These are phyloP conservation scores for Philaenus spumarius DNA, from an alignment of 1,140 invertebrate genomes.

Conservation along the genomic window DNA sequence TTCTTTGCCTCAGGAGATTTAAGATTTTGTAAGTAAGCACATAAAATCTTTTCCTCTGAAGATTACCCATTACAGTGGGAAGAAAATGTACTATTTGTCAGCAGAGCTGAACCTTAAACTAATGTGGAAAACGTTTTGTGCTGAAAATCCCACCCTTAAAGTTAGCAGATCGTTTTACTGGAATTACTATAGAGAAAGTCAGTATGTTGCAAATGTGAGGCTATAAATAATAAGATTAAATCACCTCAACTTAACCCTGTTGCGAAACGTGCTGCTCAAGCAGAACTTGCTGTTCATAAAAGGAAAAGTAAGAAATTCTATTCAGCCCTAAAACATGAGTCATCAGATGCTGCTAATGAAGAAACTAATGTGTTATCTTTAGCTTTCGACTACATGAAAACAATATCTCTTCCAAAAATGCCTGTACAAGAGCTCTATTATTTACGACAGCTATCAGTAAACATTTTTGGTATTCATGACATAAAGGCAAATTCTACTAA, in stretches of 20 bases:
- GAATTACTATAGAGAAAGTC: background rate
- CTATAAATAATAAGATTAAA: background rate
- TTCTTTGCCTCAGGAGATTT: no score
- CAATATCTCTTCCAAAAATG: constrained; percentile 18
- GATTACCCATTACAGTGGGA: background rate
- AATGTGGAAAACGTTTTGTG: constrained; percentile 1
- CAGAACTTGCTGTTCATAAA: background rate
- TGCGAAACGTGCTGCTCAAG: background rate
- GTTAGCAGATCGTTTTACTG: constrained; percentile 1
- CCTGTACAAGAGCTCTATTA: constrained; percentile 23
- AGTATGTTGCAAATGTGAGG: constrained; percentile 1
- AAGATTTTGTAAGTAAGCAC: no score
- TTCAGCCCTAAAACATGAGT: background rate
- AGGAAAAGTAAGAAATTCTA: background rate
- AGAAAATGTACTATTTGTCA: constrained; percentile 4
- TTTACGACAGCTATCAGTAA: constrained; percentile 20
- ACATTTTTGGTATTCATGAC: constrained; percentile 23
- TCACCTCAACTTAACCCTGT: background rate
- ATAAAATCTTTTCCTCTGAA: background rate
- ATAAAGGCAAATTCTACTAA: constrained; percentile 15
- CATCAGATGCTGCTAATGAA: no score
- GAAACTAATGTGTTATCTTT: background rate
- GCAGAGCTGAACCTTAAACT: background rate
- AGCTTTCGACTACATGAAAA: constrained; percentile 24
- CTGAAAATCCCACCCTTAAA: background rate